These are phyloP conservation scores for Mirounga angustirostris DNA, from an alignment of 2,113 vertebrate species.

Conservation along the genomic window DNA sequence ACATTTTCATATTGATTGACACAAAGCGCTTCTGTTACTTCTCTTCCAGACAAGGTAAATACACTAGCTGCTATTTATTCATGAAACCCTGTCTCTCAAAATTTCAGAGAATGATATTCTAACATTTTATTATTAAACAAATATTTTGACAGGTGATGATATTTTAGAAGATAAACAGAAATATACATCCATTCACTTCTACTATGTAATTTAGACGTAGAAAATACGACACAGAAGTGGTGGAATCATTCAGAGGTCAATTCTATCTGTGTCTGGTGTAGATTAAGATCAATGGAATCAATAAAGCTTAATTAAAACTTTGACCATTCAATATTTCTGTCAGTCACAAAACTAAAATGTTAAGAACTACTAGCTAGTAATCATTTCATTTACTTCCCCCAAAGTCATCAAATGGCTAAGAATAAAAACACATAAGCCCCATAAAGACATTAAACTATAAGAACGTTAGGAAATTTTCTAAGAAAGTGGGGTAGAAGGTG, in stretches of 20 bases:
- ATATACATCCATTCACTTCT: not conserved
- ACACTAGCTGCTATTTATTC: slow-evolving; percentile 62
- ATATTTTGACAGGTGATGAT: slow-evolving; percentile 67
- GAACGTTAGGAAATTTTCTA: not conserved
- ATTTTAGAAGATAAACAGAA: slow-evolving; percentile 68
- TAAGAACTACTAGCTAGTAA: not conserved
- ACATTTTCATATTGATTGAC: slow-evolving; percentile 87
- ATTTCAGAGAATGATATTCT: slow-evolving; percentile 78
- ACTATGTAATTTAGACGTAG: slow-evolving; percentile 13
- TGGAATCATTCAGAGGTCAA: not conserved
- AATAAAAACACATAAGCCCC: not conserved
- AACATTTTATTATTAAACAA: slow-evolving; percentile 79
- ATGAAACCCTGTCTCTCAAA: slow-evolving; percentile 68
- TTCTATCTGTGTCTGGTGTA: not conserved
- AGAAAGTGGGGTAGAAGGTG: not conserved
- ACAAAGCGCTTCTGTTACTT: slow-evolving; percentile 78
- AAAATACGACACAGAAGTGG: not conserved
- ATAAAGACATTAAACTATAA: not conserved
- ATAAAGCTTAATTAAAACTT: slow-evolving; percentile 70
- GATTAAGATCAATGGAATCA: slow-evolving; percentile 57
- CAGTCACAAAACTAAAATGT: slow-evolving; percentile 22
- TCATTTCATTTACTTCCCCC: not conserved
- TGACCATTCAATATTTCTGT: slow-evolving; percentile 63
- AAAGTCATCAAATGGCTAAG: not conserved
- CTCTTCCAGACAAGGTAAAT: slow-evolving; percentile 76